Conservation (phyloP, 2,888 invertebrate genomes). For the Nineta flava region DNA sequence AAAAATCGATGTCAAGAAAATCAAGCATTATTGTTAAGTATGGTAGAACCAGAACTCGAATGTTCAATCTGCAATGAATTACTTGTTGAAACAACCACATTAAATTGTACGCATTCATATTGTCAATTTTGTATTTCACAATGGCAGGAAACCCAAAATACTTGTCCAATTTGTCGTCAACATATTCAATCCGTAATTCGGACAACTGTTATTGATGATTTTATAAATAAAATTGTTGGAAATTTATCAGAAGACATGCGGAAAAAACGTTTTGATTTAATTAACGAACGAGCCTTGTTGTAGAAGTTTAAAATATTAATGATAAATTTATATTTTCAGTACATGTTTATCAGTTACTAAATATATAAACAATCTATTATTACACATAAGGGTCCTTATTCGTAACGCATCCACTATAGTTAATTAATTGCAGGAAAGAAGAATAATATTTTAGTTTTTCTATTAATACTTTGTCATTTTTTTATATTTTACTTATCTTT, state of each 20-base stretch:
- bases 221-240: conserved; percentile 52
- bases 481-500: no score
- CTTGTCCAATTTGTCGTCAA: conserved; percentile 54
- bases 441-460: no score
- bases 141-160: conserved; percentile 52
- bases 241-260: conserved; percentile 41
- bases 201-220: conserved; percentile 51
- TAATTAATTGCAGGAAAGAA: no score
- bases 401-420: no score
- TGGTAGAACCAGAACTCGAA: conserved; percentile 53
- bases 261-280: conserved; percentile 33
- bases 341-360: no score
- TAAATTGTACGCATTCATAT: conserved; percentile 61
- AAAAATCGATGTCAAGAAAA: no score
- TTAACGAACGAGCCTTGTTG: conserved; percentile 31
- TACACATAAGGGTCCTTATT: no score
- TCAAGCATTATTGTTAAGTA: no score
- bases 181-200: conserved; percentile 34
- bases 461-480: no score
- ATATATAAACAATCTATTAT: no score
- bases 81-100: conserved; percentile 49
- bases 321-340: no score
- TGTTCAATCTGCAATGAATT: conserved; percentile 63
- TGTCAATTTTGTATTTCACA: conserved; percentile 51
- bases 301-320: no score